Evolutionary conservation across 2,113 vertebrate genomes (phyloP).

Genomic region (Alexandromys fortis): DNA sequence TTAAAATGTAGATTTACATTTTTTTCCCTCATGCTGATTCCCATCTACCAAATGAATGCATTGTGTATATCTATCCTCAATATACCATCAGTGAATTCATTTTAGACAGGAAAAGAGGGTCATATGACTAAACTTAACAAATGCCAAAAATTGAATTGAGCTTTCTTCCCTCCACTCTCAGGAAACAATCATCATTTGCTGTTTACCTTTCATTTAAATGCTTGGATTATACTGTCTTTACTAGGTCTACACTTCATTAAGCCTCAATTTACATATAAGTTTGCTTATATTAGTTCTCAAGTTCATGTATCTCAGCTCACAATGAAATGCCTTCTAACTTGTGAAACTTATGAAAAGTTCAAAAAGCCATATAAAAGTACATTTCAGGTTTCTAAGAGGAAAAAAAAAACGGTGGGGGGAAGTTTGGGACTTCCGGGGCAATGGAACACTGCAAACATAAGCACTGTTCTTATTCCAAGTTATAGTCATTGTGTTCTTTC

Average conservation of each 20-base stretch:
- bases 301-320: conserved; percentile 64
- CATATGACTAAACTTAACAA: conserved; percentile 61
- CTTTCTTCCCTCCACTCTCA: conserved; percentile 56
- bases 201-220: conserved; percentile 71
- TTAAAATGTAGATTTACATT: background rate
- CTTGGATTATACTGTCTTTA: conserved; percentile 67
- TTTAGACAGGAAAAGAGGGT: conserved; percentile 22
- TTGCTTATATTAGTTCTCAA: conserved; percentile 56
- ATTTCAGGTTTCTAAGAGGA: conserved; percentile 54
- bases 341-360: conserved; percentile 57
- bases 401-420: background rate
- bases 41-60: conserved; percentile 31
- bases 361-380: conserved; percentile 25
- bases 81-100: background rate
- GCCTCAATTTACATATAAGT: conserved; percentile 66
- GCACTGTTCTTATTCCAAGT: conserved; percentile 10
- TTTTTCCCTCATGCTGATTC: background rate
- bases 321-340: conserved; percentile 72
- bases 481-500: conserved; percentile 35
- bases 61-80: background rate
- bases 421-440: background rate
- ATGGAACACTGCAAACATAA: conserved; percentile 8
- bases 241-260: conserved; percentile 73
- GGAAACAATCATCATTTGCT: conserved; percentile 64
- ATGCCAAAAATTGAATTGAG: conserved; percentile 62